phyloP scores from a whole-genome alignment of 2,113 vertebrate species.

The Chelonoidis abingdonii region DNA sequence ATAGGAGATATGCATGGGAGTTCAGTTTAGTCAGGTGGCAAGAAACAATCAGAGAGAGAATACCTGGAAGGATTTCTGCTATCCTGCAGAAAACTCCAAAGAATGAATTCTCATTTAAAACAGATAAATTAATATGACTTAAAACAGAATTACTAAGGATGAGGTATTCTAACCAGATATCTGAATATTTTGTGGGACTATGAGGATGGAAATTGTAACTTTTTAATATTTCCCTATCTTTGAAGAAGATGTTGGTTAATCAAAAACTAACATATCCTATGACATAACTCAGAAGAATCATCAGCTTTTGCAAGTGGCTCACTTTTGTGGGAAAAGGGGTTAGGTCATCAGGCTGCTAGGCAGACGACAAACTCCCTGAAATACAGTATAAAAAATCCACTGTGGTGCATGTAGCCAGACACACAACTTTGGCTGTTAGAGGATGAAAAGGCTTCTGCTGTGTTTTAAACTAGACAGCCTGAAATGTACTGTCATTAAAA shows the following conservation, averaged over 20 bases:
- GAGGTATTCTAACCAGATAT: neutral
- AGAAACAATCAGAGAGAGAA: constrained; percentile 13
- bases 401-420: neutral
- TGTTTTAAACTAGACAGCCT: neutral
- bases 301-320: neutral
- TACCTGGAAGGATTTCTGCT: constrained; percentile 16
- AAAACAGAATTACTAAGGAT: neutral
- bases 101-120: constrained; percentile 2
- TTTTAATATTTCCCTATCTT: neutral
- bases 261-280: neutral
- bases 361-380: neutral
- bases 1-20: neutral
- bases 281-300: neutral
- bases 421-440: neutral
- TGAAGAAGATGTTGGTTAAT: neutral
- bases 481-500: neutral
- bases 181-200: neutral
- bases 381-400: neutral
- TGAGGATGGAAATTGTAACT: neutral
- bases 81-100: neutral
- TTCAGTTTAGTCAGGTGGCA: constrained; percentile 20
- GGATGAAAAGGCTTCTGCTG: neutral
- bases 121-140: neutral
- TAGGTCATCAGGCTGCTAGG: neutral
- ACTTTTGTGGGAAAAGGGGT: neutral